Evolutionary conservation across 1,140 invertebrate species (phyloP).

Genomic region (Heliconius eleuchia): DNA sequence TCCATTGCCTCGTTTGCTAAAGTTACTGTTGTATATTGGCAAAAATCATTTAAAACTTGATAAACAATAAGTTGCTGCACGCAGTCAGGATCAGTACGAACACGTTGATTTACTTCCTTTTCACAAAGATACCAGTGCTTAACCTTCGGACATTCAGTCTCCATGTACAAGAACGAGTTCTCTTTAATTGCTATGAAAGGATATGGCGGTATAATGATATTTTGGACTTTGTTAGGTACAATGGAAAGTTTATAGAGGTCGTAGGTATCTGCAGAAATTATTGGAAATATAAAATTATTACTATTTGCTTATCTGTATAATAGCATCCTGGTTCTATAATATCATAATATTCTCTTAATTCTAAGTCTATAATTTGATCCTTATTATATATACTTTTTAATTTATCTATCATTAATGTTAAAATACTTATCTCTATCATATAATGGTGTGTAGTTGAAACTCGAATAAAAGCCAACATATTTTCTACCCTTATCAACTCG

Average conservation of each 20-base stretch:
- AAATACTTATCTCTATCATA: slow-evolving; percentile 35
- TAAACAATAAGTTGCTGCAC: too few species aligned
- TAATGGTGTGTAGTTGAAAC: slow-evolving; percentile 43
- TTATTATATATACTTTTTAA: slow-evolving; percentile 15
- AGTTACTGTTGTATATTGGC: too few species aligned
- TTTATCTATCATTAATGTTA: slow-evolving; percentile 43
- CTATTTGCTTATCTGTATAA: too few species aligned
- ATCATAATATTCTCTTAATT: too few species aligned
- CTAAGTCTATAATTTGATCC: slow-evolving; percentile 7
- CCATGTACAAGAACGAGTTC: slow-evolving; percentile 47
- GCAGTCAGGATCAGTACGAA: too few species aligned
- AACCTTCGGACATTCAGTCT: slow-evolving; percentile 63
- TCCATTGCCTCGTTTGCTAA: too few species aligned
- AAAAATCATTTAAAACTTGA: too few species aligned
- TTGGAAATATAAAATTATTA: too few species aligned
- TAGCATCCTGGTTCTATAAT: too few species aligned
- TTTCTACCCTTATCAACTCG: slow-evolving; percentile 40
- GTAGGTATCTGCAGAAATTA: too few species aligned
- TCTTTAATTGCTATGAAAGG: slow-evolving; percentile 45
- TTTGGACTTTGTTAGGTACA: slow-evolving; percentile 35
- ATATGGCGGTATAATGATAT: slow-evolving; percentile 41
- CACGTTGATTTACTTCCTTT: too few species aligned
- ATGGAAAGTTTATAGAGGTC: slow-evolving; percentile 26
- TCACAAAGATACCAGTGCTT: too few species aligned
- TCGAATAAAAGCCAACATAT: slow-evolving; percentile 48